Evolutionary conservation across 2,797 vertebrate genomes (phyloP).

Genomic region (Semaprochilodus insignis): DNA sequence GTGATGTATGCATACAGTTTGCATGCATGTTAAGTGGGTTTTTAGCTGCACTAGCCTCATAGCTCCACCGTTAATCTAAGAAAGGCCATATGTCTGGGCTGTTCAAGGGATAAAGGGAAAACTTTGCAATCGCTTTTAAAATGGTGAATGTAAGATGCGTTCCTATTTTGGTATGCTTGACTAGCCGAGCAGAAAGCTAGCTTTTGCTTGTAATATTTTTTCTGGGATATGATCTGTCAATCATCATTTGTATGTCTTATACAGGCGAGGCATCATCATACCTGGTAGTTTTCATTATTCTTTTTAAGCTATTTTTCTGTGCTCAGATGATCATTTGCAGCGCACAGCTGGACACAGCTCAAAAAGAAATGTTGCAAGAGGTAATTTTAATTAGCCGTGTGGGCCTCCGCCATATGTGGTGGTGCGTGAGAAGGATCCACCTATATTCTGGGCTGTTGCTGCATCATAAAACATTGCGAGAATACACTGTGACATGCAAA

Average conservation of each 20-base stretch:
- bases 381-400: slow-evolving; percentile 41
- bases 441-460: slow-evolving; percentile 58
- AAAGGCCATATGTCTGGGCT: no score
- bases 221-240: background rate
- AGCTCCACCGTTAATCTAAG: no score
- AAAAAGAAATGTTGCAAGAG: slow-evolving; percentile 18
- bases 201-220: background rate
- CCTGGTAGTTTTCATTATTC: background rate
- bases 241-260: background rate
- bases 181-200: background rate
- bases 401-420: slow-evolving; percentile 51
- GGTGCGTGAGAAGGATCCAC: slow-evolving; percentile 45
- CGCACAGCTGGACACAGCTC: slow-evolving; percentile 3
- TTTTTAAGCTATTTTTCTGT: background rate
- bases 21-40: no score
- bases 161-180: background rate
- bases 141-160: no score
- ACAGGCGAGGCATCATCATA: background rate
- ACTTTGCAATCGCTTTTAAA: no score
- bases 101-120: no score
- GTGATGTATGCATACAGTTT: no score
- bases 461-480: slow-evolving; percentile 61
- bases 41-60: no score
- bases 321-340: background rate
- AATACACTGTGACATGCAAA: slow-evolving; percentile 66